Evolutionary conservation across 2,888 invertebrate species (phyloP).

Genomic region (Caenorhabditis virilis): DNA sequence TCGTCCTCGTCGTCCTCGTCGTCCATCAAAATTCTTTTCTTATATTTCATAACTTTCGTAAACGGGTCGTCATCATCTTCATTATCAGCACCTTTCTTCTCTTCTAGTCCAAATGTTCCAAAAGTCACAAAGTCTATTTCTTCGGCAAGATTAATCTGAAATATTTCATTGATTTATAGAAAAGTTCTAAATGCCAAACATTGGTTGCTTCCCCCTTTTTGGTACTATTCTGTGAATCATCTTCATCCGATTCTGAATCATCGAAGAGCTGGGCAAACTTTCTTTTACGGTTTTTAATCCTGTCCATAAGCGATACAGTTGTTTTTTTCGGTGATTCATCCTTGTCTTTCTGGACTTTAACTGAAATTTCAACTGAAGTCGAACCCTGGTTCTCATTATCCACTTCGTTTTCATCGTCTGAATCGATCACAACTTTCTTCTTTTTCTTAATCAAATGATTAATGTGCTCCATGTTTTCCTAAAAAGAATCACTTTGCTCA

Average conservation of each 20-base stretch:
- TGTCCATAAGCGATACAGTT: slow-evolving; percentile 13
- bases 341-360: not conserved
- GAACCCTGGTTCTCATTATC: slow-evolving; percentile 2
- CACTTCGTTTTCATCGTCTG: slow-evolving; percentile 37
- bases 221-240: slow-evolving; percentile 4
- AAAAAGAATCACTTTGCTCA: not conserved
- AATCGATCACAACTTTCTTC: slow-evolving; percentile 19
- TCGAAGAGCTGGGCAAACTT: slow-evolving; percentile 17
- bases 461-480: not conserved
- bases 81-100: slow-evolving; percentile 1
- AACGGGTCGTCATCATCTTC: slow-evolving; percentile 20
- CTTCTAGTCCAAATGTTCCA: not conserved
- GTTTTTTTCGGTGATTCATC: not conserved
- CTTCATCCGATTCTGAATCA: slow-evolving; percentile 13
- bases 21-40: slow-evolving; percentile 20
- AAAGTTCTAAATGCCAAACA: not conserved
- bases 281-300: slow-evolving; percentile 13
- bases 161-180: not conserved
- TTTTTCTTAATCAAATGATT: slow-evolving; percentile 17
- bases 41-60: slow-evolving; percentile 13
- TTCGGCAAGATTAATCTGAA: too few relatives aligned
- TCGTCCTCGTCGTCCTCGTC: slow-evolving; percentile 17
- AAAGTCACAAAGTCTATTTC: not conserved
- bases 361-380: not conserved
- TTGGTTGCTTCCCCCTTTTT: not conserved